These are phyloP conservation scores for Poecilus cupreus DNA, from an alignment of 2,888 invertebrate species.

Conservation along the genomic window DNA sequence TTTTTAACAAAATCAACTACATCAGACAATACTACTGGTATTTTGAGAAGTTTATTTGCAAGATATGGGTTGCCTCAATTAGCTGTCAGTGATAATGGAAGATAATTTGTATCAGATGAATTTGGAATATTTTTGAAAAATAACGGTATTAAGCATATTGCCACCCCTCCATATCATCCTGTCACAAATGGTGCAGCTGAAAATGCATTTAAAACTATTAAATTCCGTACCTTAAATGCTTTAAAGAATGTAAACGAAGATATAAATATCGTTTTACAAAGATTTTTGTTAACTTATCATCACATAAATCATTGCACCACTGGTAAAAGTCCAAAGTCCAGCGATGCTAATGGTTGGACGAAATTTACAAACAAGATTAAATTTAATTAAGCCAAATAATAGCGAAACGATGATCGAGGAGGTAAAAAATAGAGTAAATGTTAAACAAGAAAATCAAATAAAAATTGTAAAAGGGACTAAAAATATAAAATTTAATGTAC, in stretches of 20 bases:
- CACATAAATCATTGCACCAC: neutral
- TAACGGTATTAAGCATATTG: conserved; percentile 61
- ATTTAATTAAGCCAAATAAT: conserved; percentile 13
- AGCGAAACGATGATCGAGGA: neutral
- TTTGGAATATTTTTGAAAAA: conserved; percentile 61
- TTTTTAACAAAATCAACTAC: conserved; percentile 50
- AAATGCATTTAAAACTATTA: conserved; percentile 33
- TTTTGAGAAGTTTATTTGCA: conserved; percentile 51
- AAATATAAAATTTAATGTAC: neutral
- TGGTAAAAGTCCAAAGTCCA: neutral
- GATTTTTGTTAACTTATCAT: neutral
- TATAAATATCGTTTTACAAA: neutral
- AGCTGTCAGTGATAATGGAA: conserved; percentile 60
- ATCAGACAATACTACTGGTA: conserved; percentile 36
- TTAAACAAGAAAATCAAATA: neutral
- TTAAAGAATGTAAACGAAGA: conserved; percentile 9
- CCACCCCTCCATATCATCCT: conserved; percentile 62
- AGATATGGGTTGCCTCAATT: conserved; percentile 56
- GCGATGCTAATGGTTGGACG: conserved; percentile 5
- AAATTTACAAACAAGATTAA: neutral
- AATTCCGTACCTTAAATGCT: neutral
- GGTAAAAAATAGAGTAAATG: neutral
- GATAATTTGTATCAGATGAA: conserved; percentile 59
- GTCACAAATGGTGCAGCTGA: conserved; percentile 63
- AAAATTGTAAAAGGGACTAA: neutral